phyloP scores from a whole-genome alignment of 35 echinoderm and acorn worm species.

The Nesometra sesokonis region DNA sequence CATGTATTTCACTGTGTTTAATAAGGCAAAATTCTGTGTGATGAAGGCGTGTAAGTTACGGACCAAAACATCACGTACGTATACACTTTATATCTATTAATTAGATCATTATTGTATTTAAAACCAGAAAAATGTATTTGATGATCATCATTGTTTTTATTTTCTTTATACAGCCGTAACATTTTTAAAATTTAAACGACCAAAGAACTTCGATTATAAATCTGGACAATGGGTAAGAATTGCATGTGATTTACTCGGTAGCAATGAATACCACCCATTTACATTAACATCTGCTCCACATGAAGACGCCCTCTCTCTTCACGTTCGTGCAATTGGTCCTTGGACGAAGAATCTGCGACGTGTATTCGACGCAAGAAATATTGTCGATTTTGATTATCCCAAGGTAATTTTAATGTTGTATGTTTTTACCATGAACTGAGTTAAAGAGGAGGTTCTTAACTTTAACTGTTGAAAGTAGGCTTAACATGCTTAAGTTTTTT shows the following conservation, averaged over 20 bases:
- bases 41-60: no score
- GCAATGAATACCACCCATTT: conserved; percentile 60
- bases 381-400: conserved; percentile 26
- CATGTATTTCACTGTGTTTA: no score
- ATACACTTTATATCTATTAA: no score
- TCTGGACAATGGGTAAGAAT: conserved; percentile 54
- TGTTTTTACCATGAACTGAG: no score
- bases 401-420: conserved; percentile 25
- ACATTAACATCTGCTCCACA: conserved; percentile 66
- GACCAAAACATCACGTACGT: no score
- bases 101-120: not conserved
- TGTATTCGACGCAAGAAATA: conserved; percentile 19
- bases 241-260: conserved; percentile 18
- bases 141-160: not conserved
- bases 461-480: not conserved
- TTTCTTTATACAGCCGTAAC: conserved; percentile 46
- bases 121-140: not conserved
- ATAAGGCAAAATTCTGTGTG: no score
- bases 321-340: conserved; percentile 42
- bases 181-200: conserved; percentile 42
- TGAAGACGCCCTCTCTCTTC: conserved; percentile 45
- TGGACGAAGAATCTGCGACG: conserved; percentile 43
- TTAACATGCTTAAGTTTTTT: not conserved
- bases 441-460: no score
- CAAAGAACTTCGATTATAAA: conserved; percentile 46